Conservation (phyloP, 2,113 vertebrate genomes). For the Orycteropus afer region DNA sequence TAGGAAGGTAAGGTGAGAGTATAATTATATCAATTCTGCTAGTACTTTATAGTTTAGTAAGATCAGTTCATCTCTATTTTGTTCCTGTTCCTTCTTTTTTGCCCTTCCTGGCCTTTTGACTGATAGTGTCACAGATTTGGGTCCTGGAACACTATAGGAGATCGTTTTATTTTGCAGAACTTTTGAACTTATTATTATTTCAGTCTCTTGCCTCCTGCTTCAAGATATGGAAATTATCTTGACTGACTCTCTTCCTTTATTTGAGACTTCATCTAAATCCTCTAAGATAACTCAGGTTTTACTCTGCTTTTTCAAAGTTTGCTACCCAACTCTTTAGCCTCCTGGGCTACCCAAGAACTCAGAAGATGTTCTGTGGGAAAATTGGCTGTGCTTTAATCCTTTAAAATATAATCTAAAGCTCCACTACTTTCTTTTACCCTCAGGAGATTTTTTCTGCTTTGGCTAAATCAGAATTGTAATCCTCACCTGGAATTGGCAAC, state of each 20-base stretch:
- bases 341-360: background rate
- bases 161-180: background rate
- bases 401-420: background rate
- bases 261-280: background rate
- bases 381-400: background rate
- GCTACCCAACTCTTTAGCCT: background rate
- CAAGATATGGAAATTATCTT: background rate
- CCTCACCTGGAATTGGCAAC: background rate
- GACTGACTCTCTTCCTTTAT: background rate
- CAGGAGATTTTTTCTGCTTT: background rate
- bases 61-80: background rate
- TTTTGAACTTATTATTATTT: constrained; percentile 9
- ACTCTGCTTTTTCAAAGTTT: background rate
- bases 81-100: background rate
- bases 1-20: background rate
- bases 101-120: background rate
- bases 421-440: background rate
- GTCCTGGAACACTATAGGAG: background rate
- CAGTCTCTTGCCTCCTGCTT: background rate
- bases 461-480: background rate
- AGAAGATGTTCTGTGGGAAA: background rate
- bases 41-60: background rate
- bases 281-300: background rate
- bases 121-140: background rate
- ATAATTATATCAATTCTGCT: background rate